These are phyloP conservation scores for Lepidostoma basale DNA, from an alignment of 1,140 invertebrate species.

Conservation along the genomic window DNA sequence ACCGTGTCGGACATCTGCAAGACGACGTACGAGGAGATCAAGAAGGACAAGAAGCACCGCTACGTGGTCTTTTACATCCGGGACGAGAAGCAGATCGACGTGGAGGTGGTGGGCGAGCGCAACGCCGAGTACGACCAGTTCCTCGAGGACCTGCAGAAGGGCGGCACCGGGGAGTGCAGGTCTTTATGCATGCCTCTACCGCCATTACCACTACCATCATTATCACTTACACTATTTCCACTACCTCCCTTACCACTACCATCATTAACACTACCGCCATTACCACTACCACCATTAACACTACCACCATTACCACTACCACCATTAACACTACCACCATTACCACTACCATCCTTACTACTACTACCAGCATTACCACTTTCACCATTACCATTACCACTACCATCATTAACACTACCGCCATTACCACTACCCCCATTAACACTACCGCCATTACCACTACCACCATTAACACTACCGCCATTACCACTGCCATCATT, in stretches of 20 bases:
- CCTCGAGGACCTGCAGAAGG: conserved; percentile 87
- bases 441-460: not conserved
- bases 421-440: not conserved
- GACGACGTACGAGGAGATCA: conserved; percentile 94
- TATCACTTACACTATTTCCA: not conserved
- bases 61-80: conserved; percentile 96
- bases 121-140: conserved; percentile 90
- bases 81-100: conserved; percentile 93
- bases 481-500: not conserved
- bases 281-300: not conserved
- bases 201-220: not conserved
- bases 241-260: not conserved
- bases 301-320: too few relatives aligned
- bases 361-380: not conserved
- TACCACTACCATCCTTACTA: not conserved
- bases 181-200: conserved; percentile 44
- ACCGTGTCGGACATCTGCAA: conserved; percentile 94
- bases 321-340: too few relatives aligned
- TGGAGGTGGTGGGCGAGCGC: conserved; percentile 84
- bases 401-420: not conserved
- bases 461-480: not conserved
- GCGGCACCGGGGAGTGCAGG: conserved; percentile 88
- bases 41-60: conserved; percentile 96
- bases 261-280: not conserved
- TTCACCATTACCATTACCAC: not conserved